Conservation (phyloP, 1,140 invertebrate species). For the Aleiodes sp. region DNA sequence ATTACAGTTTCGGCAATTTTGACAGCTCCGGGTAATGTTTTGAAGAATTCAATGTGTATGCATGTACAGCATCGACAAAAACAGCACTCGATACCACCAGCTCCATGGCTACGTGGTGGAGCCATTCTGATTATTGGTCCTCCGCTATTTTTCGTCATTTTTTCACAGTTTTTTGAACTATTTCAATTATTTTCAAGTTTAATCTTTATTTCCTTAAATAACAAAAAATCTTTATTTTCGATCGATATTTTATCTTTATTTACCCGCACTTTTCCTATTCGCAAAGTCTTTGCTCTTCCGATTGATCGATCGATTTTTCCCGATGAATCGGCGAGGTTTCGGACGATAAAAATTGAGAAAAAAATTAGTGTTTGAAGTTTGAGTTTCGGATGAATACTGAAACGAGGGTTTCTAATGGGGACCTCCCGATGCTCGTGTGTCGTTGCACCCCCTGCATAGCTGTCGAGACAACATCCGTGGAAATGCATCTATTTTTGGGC, state of each 20-base stretch:
- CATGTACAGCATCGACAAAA: constrained; percentile 82
- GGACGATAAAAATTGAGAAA: neutral
- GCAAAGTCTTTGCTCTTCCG: neutral
- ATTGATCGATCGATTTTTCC: neutral
- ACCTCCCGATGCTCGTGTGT: constrained; percentile 37
- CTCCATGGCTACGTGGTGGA: constrained; percentile 39
- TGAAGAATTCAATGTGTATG: constrained; percentile 78
- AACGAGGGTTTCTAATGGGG: constrained; percentile 23
- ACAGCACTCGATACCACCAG: constrained; percentile 73
- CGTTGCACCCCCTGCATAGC: constrained; percentile 54
- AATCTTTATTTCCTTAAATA: constrained; percentile 9
- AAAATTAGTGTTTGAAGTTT: constrained; percentile 10
- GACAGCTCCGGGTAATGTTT: constrained; percentile 73
- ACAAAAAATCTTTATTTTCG: neutral
- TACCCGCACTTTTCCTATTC: neutral
- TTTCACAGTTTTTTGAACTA: neutral
- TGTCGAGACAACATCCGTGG: constrained; percentile 39
- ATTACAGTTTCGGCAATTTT: constrained; percentile 79
- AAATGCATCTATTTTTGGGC: constrained; percentile 55
- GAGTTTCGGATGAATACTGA: constrained; percentile 24
- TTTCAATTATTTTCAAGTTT: neutral
- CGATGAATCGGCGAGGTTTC: neutral
- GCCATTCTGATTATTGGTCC: constrained; percentile 55
- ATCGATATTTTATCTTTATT: constrained; percentile 2
- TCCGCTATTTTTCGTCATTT: constrained; percentile 39